These are phyloP conservation scores for Bryconaethiops microstoma DNA, from an alignment of 2,797 vertebrate species.

Conservation along the genomic window DNA sequence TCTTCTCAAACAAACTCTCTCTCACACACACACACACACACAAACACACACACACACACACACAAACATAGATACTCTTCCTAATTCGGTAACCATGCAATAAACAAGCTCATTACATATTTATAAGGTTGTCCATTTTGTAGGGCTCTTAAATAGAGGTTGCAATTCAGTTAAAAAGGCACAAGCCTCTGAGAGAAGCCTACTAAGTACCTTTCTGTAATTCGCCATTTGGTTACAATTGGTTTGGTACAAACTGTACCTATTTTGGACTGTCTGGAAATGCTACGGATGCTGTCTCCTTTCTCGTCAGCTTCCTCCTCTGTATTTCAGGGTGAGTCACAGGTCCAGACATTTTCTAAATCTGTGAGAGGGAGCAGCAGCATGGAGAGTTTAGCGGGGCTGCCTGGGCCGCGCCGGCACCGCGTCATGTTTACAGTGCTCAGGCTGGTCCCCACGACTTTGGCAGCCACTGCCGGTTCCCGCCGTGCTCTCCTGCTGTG, in stretches of 20 bases:
- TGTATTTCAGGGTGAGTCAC: conserved; percentile 72
- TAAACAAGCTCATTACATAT: conserved; percentile 59
- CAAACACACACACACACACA: conserved; percentile 37
- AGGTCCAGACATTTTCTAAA: conserved; percentile 73
- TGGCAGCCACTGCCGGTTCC: conserved; percentile 58
- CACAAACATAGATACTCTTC: conserved; percentile 28
- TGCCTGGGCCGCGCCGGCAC: conserved; percentile 59
- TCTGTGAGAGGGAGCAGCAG: conserved; percentile 68
- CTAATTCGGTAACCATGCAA: conserved; percentile 53
- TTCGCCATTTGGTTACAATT: conserved; percentile 74
- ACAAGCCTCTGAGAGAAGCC: conserved; percentile 46
- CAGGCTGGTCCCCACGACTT: conserved; percentile 60
- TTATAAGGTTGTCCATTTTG: conserved; percentile 60
- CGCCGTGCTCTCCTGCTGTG: conserved; percentile 53
- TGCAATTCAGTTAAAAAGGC: conserved; percentile 56
- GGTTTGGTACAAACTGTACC: conserved; percentile 64
- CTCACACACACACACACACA: neutral
- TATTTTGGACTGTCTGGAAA: conserved; percentile 78
- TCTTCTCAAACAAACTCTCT: neutral
- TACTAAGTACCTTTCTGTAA: conserved; percentile 57
- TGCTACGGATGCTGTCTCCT: conserved; percentile 63
- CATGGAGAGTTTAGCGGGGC: conserved; percentile 53
- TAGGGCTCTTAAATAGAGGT: conserved; percentile 49
- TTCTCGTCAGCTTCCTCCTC: conserved; percentile 62
- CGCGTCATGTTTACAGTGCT: conserved; percentile 68